Percentiles rank a stretch among this genome's conserved stretches.
Evolutionary conservation across 2,797 vertebrate genomes (phyloP).

Genomic region (Tympanoctomys barrerae): DNA sequence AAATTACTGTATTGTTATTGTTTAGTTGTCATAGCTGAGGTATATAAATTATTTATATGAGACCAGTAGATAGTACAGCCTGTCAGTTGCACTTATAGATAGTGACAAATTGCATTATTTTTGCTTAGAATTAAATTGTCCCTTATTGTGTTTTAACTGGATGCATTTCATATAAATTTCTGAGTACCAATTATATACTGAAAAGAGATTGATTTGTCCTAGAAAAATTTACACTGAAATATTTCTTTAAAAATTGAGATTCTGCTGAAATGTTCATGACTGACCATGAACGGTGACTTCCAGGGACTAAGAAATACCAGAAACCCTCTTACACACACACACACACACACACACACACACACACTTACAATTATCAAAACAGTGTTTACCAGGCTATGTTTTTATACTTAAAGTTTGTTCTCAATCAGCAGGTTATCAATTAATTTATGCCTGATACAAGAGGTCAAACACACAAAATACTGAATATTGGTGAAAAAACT

Average conservation of each 20-base stretch:
- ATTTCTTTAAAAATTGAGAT: not conserved
- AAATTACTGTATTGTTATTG: not conserved
- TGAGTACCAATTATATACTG: not conserved
- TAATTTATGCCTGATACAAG: slow-evolving; percentile 25
- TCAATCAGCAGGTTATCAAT: not conserved
- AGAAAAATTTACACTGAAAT: not conserved
- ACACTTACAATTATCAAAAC: not conserved
- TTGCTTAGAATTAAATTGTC: slow-evolving; percentile 59
- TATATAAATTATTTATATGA: slow-evolving; percentile 49
- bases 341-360: not conserved
- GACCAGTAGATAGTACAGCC: not conserved
- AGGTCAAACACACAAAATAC: not conserved
- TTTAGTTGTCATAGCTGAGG: not conserved
- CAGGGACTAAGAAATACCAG: not conserved
- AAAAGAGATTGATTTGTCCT: not conserved
- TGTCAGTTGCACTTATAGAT: slow-evolving; percentile 62
- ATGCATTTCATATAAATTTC: slow-evolving; percentile 60
- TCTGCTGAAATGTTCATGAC: not conserved
- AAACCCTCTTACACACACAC: not conserved
- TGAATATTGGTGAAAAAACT: not conserved
- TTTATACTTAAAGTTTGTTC: not conserved
- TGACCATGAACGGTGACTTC: not conserved
- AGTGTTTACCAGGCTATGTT: not conserved
- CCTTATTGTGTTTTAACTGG: slow-evolving; percentile 1
- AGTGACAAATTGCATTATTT: slow-evolving; percentile 64